Evolutionary conservation across 2,888 invertebrate genomes (phyloP).

Genomic region (Diaperis boleti): DNA sequence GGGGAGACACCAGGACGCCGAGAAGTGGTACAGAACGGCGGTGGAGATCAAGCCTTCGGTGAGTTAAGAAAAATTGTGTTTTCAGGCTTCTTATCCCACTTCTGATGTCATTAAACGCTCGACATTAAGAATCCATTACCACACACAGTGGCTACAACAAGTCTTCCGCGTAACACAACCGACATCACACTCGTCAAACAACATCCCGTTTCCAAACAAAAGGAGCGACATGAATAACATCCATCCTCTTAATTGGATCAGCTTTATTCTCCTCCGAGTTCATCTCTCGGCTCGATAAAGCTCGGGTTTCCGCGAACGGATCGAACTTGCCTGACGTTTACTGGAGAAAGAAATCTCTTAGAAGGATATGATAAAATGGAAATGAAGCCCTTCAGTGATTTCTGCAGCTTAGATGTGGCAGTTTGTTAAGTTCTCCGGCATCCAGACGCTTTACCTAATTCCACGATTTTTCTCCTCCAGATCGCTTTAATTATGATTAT

Average conservation of each 20-base stretch:
- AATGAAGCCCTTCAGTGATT: conserved; percentile 32
- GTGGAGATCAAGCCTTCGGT: conserved; percentile 66
- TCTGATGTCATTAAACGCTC: too few relatives aligned
- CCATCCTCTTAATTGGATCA: too few relatives aligned
- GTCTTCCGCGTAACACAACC: too few relatives aligned
- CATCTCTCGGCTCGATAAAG: conserved; percentile 20
- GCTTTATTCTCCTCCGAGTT: too few relatives aligned
- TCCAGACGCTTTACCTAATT: conserved; percentile 5
- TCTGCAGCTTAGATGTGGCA: conserved; percentile 23
- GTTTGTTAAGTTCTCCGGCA: conserved; percentile 26
- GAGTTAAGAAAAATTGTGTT: too few relatives aligned
- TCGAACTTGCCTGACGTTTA: conserved; percentile 19
- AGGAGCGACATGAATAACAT: too few relatives aligned
- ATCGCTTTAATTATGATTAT: conserved; percentile 32
- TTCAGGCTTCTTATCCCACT: too few relatives aligned
- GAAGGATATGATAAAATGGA: conserved; percentile 35
- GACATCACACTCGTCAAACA: too few relatives aligned
- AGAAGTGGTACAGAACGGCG: conserved; percentile 86
- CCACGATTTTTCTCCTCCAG: conserved; percentile 13
- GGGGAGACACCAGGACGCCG: conserved; percentile 84
- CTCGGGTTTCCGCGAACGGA: background rate
- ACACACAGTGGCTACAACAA: too few relatives aligned
- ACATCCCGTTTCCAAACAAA: too few relatives aligned
- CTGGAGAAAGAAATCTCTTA: conserved; percentile 33
- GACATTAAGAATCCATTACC: too few relatives aligned